Percentiles rank a stretch among this genome's conserved stretches.
phyloP scores from a whole-genome alignment of 2,888 invertebrate species.

The Hyles lineata region DNA sequence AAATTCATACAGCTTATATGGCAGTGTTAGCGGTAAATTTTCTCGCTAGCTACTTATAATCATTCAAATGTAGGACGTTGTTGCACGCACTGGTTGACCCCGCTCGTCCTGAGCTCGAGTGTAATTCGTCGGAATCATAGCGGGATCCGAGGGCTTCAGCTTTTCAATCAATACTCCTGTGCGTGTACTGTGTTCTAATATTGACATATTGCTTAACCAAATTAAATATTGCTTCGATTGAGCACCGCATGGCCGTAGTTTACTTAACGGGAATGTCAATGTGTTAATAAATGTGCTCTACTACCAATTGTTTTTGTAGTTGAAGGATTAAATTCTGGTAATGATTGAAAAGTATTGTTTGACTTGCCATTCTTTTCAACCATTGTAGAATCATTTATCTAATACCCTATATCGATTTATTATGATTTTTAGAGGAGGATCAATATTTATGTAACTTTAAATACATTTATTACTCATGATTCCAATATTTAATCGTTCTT shows the following conservation, averaged over 20 bases:
- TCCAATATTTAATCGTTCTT: too few relatives aligned
- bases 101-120: conserved; percentile 67
- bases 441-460: too few relatives aligned
- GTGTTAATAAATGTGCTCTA: not conserved
- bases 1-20: conserved; percentile 85
- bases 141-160: conserved; percentile 15
- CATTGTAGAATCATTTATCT: too few relatives aligned
- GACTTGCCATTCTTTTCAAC: not conserved
- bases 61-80: conserved; percentile 83
- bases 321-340: too few relatives aligned
- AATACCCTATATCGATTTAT: too few relatives aligned
- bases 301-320: not conserved
- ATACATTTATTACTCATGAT: too few relatives aligned
- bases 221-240: conserved; percentile 14
- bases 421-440: too few relatives aligned
- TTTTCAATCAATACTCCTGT: conserved; percentile 12
- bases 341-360: not conserved
- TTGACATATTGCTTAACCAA: conserved; percentile 18
- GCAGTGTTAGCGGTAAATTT: conserved; percentile 84
- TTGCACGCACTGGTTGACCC: conserved; percentile 81
- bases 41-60: conserved; percentile 83
- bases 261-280: not conserved
- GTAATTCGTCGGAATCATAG: conserved; percentile 72
- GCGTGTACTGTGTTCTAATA: conserved; percentile 9
- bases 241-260: not conserved